phyloP scores from a whole-genome alignment of 2,797 vertebrate species.

The Hydrophis major region DNA sequence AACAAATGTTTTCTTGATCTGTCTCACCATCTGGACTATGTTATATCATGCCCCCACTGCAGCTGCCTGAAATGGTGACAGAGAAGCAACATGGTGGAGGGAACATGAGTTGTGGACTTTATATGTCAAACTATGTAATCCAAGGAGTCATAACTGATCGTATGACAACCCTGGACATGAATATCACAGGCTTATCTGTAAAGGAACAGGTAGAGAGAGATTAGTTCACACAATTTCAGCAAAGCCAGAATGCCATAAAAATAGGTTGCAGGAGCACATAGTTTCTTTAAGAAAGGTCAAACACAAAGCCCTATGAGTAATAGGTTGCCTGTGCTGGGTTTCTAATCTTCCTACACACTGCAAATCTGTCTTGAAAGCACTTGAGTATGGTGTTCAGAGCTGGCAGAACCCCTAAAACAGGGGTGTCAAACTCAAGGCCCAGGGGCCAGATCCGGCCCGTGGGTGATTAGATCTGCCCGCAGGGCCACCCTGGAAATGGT shows the following conservation, averaged over 20 bases:
- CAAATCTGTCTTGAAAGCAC: not conserved
- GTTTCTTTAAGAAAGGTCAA: not conserved
- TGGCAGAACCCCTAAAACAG: not conserved
- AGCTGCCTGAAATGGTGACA: not conserved
- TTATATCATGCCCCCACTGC: accelerated
- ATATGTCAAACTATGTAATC: not conserved
- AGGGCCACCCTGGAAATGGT: too few relatives aligned
- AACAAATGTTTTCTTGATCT: not conserved
- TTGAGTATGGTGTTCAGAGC: not conserved
- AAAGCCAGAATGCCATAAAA: not conserved
- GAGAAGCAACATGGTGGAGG: not conserved
- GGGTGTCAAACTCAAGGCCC: too few relatives aligned
- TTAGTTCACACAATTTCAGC: not conserved
- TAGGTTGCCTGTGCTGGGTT: not conserved
- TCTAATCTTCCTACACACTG: not conserved
- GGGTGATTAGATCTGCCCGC: too few relatives aligned
- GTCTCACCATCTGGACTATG: not conserved
- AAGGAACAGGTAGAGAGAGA: slow-evolving; percentile 29
- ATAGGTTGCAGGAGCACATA: not conserved
- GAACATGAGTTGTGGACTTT: accelerated
- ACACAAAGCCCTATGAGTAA: not conserved
- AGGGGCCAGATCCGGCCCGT: too few relatives aligned
- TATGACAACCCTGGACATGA: not conserved
- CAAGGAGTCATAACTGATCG: slow-evolving; percentile 6
- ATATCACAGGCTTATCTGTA: not conserved